A percentile compares a stretch with the other conserved stretches of the same genome.
These are phyloP conservation scores for Chrysodeixis includens DNA, from an alignment of 2,888 invertebrate species.

Conservation along the genomic window DNA sequence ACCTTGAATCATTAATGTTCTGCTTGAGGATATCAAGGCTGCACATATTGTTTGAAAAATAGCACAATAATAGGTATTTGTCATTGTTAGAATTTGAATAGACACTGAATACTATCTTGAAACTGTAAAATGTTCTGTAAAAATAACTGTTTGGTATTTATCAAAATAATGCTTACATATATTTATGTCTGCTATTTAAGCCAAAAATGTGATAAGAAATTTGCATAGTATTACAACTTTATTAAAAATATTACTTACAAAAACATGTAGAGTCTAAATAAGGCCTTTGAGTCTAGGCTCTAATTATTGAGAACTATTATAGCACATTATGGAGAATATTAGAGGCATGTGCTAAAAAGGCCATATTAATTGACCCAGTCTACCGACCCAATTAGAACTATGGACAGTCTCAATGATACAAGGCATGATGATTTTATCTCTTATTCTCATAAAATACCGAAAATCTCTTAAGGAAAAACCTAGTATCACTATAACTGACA, in stretches of 20 bases:
- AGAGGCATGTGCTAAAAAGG: conserved; percentile 67
- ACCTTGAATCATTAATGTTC: conserved; percentile 47
- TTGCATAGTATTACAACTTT: too few species aligned
- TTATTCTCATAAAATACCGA: neutral
- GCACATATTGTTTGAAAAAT: conserved; percentile 15
- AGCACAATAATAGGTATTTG: conserved; percentile 5
- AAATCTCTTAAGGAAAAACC: neutral
- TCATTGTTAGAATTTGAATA: neutral
- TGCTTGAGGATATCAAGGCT: conserved; percentile 29
- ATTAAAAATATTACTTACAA: neutral
- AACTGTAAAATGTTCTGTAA: neutral
- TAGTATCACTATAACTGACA: neutral
- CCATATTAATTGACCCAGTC: conserved; percentile 79
- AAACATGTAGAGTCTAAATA: neutral
- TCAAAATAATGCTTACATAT: neutral
- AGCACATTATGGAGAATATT: conserved; percentile 35
- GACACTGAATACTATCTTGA: neutral
- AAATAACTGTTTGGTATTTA: neutral
- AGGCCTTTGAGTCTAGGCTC: conserved; percentile 19
- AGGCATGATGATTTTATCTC: conserved; percentile 39
- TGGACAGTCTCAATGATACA: conserved; percentile 60
- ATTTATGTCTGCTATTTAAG: neutral
- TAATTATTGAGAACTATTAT: conserved; percentile 17
- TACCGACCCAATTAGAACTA: conserved; percentile 74
- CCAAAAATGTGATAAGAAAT: neutral